These are phyloP conservation scores for Drosophila atroscutellata DNA, from an alignment of 2,888 invertebrate species.

Conservation along the genomic window DNA sequence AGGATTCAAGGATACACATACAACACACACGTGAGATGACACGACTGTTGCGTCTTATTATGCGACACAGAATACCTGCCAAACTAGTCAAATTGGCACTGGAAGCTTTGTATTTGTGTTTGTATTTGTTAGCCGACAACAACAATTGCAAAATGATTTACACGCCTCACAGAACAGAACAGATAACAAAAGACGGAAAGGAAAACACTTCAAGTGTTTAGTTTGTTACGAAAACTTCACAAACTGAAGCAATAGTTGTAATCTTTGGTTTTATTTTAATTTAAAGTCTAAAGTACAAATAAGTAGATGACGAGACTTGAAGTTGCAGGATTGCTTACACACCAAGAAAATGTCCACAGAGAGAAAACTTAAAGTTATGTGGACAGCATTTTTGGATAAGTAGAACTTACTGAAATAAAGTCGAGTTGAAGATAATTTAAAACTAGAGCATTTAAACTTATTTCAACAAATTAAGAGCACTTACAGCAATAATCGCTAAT, in stretches of 20 bases:
- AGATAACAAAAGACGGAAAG: neutral
- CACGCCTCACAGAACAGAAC: conserved; percentile 44
- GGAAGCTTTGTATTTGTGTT: neutral
- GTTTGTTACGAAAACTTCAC: conserved; percentile 2
- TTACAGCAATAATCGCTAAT: conserved; percentile 11
- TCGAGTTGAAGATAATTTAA: neutral
- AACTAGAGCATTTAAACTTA: neutral
- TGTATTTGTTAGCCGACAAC: conserved; percentile 8
- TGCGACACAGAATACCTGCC: conserved; percentile 23
- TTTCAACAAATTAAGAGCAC: conserved; percentile 8
- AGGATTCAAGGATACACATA: neutral
- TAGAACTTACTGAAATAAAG: neutral
- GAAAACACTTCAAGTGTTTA: neutral
- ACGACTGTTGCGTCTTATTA: conserved; percentile 53
- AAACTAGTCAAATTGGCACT: conserved; percentile 42
- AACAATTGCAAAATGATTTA: conserved; percentile 49
- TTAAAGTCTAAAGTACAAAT: neutral
- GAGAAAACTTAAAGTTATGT: neutral
- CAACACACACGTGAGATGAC: conserved; percentile 11
- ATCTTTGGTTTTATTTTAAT: neutral
- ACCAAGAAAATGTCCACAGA: neutral
- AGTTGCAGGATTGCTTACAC: neutral
- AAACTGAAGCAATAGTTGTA: neutral
- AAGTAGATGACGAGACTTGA: no score
- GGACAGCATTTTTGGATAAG: neutral